phyloP scores from a whole-genome alignment of 2,888 invertebrate genomes.

The Pecten maximus region DNA sequence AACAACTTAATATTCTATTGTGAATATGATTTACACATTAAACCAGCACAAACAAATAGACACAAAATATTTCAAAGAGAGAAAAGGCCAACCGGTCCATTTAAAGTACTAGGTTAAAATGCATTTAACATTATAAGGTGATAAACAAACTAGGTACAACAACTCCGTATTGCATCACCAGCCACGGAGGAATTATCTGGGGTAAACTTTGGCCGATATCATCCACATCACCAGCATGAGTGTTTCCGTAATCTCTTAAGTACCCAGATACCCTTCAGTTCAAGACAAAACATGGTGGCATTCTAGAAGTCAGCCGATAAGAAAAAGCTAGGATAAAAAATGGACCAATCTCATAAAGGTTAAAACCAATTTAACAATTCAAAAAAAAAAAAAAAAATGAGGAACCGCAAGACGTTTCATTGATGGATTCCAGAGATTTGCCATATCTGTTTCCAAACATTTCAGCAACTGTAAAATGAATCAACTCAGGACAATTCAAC shows the following conservation, averaged over 20 bases:
- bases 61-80: neutral
- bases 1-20: neutral
- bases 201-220: neutral
- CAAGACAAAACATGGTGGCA: neutral
- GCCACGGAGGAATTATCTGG: neutral
- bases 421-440: neutral
- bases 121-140: neutral
- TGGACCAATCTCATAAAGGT: neutral
- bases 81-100: conserved; percentile 9
- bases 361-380: neutral
- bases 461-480: neutral
- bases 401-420: neutral
- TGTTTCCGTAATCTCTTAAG: neutral
- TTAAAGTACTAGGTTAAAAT: neutral
- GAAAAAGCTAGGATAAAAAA: neutral
- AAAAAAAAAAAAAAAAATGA: neutral
- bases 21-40: conserved; percentile 9
- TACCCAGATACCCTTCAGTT: neutral
- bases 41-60: neutral
- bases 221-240: neutral
- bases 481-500: neutral
- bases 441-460: neutral
- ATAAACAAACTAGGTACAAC: neutral
- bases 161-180: neutral
- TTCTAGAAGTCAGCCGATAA: neutral